phyloP scores from a whole-genome alignment of 37 sponge, comb jelly and placozoan species.

The Cliona cf. orientalis region DNA sequence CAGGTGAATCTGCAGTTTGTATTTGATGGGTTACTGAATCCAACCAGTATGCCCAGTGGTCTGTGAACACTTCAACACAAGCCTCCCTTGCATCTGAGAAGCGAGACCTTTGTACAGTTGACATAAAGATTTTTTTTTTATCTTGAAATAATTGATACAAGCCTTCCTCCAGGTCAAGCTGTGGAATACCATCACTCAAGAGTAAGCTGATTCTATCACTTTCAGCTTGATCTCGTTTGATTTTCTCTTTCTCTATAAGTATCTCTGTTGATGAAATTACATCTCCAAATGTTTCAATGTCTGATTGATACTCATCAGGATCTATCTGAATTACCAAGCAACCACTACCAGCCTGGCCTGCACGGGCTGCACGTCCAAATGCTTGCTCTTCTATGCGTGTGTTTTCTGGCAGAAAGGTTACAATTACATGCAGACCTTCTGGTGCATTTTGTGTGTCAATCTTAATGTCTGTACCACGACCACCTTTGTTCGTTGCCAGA shows the following conservation, averaged over 20 bases:
- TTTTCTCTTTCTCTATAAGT: constrained; percentile 3
- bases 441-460: neutral
- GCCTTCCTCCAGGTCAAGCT: neutral
- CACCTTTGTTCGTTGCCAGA: constrained; percentile 12
- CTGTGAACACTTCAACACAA: neutral
- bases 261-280: neutral
- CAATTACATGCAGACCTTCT: constrained; percentile 3
- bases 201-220: neutral
- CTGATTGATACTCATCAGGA: neutral
- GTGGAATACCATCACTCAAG: neutral
- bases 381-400: constrained; percentile 22
- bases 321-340: constrained; percentile 4
- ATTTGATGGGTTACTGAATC: neutral
- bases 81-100: neutral
- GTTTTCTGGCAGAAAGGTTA: constrained; percentile 16
- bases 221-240: constrained; percentile 8
- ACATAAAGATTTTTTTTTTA: neutral
- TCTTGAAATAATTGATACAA: neutral
- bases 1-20: neutral
- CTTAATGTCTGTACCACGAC: constrained; percentile 23
- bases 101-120: neutral
- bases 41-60: constrained; percentile 7
- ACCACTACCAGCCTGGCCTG: constrained; percentile 17
- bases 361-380: constrained; percentile 21
- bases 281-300: neutral